Conservation (phyloP, 2,113 vertebrate genomes). For the Ceyx margarethae region DNA sequence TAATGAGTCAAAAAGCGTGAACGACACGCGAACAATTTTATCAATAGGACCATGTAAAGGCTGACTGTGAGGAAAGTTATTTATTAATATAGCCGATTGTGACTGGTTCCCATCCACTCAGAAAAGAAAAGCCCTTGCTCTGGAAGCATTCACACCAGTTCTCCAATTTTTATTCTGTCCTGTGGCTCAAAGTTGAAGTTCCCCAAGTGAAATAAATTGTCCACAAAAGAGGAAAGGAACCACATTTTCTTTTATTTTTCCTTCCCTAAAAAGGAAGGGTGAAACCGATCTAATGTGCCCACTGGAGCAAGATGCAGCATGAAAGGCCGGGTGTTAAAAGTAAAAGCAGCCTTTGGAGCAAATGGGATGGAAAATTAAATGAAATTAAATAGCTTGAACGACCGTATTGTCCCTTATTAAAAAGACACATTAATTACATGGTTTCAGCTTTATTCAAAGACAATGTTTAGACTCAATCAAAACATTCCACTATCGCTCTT, state of each 20-base stretch:
- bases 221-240: constrained; percentile 82
- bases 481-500: constrained; percentile 86
- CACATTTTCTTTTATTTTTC: constrained; percentile 88
- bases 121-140: constrained; percentile 80
- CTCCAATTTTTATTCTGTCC: constrained; percentile 84
- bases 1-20: constrained; percentile 89
- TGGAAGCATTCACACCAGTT: constrained; percentile 86
- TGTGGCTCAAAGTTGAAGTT: constrained; percentile 85
- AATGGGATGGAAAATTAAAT: constrained; percentile 99
- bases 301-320: constrained; percentile 83
- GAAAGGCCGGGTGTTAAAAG: constrained; percentile 88
- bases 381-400: constrained; percentile 98
- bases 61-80: constrained; percentile 91
- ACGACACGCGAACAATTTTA: constrained; percentile 97
- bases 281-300: constrained; percentile 90
- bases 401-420: constrained; percentile 90
- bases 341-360: constrained; percentile 89
- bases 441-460: constrained; percentile 90
- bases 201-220: constrained; percentile 89
- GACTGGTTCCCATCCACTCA: constrained; percentile 89
- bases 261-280: constrained; percentile 82
- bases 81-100: constrained; percentile 95
- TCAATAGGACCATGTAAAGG: constrained; percentile 91
- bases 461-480: constrained; percentile 91
- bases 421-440: constrained; percentile 99